Evolutionary conservation across 2,888 invertebrate genomes (phyloP).

Genomic region (Nebria brevicollis): DNA sequence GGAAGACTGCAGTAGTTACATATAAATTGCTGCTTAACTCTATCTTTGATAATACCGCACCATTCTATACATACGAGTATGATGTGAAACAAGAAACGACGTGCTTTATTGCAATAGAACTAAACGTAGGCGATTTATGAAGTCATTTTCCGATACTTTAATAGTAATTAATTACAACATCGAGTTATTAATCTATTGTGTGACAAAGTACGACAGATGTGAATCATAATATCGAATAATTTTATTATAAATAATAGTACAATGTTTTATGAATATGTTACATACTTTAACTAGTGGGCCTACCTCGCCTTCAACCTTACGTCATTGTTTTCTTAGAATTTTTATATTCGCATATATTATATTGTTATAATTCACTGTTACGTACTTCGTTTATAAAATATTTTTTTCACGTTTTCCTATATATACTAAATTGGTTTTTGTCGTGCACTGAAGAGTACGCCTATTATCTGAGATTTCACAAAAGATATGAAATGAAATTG

Average conservation of each 20-base stretch:
- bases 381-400: background rate
- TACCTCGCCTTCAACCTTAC: constrained; percentile 1
- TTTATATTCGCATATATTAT: background rate
- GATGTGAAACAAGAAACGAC: background rate
- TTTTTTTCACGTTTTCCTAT: background rate
- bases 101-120: background rate
- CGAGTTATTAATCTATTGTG: background rate
- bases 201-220: constrained; percentile 16
- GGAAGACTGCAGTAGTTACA: background rate
- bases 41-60: background rate
- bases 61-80: background rate
- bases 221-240: constrained; percentile 24
- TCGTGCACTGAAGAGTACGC: too few species aligned
- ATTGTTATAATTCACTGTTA: background rate
- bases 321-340: constrained; percentile 1
- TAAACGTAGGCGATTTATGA: background rate
- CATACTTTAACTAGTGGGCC: background rate
- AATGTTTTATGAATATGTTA: background rate
- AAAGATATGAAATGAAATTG: too few species aligned
- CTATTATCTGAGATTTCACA: too few species aligned
- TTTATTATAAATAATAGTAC: constrained; percentile 19
- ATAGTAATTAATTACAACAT: background rate
- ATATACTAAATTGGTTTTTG: too few species aligned
- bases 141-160: background rate
- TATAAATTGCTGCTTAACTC: background rate